Percentiles rank a stretch among this genome's conserved stretches.
Conservation (phyloP, 53 echinoderm and acorn worm genomes). For the Pentamera pediparva region DNA sequence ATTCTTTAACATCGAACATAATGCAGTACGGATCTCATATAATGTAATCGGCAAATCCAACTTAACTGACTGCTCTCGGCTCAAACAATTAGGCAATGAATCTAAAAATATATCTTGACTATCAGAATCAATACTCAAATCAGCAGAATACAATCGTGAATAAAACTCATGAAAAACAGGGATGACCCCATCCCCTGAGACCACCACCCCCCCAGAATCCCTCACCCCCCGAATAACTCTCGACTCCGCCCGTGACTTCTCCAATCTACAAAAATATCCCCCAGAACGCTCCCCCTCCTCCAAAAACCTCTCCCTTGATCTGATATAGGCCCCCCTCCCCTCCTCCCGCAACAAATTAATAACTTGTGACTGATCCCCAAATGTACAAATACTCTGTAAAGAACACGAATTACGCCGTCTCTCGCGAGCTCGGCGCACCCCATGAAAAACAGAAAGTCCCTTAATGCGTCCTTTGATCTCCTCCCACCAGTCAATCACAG, state of each 20-base stretch:
- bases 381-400: neutral
- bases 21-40: neutral
- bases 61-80: neutral
- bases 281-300: neutral
- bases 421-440: neutral
- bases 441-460: neutral
- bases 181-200: neutral
- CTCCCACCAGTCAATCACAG: neutral
- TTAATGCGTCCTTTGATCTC: neutral
- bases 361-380: neutral
- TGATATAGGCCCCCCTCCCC: neutral
- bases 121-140: neutral
- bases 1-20: conserved; percentile 1
- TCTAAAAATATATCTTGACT: neutral
- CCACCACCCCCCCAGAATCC: neutral
- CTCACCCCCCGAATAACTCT: neutral
- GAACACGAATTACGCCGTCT: neutral
- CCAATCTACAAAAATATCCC: neutral
- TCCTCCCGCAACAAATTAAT: neutral
- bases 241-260: neutral
- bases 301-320: neutral
- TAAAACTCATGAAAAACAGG: conserved; percentile 10
- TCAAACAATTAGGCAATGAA: neutral
- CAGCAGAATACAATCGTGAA: neutral
- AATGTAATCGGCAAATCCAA: neutral